These are phyloP conservation scores for Pangasianodon gigas DNA, from an alignment of 2,113 vertebrate genomes.

Conservation along the genomic window DNA sequence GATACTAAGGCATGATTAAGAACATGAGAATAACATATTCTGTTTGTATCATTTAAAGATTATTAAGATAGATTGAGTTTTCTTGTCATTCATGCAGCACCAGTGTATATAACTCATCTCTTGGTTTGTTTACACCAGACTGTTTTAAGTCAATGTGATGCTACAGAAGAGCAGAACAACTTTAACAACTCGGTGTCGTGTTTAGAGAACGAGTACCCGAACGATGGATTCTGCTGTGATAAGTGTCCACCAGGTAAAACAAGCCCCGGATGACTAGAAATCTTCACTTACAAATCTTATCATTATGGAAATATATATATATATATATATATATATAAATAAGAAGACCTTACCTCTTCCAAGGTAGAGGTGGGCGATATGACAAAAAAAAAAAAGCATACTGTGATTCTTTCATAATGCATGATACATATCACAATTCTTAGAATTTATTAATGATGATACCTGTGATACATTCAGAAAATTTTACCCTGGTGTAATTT, in stretches of 20 bases:
- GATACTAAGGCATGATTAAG: background rate
- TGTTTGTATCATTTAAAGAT: background rate
- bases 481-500: background rate
- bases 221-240: conserved; percentile 63
- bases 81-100: no score
- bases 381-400: background rate
- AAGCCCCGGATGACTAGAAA: background rate
- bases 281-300: background rate
- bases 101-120: background rate
- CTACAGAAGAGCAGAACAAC: background rate
- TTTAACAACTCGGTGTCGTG: background rate
- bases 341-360: no score
- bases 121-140: conserved; percentile 8
- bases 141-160: background rate
- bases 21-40: no score
- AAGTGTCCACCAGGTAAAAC: conserved; percentile 69
- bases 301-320: background rate
- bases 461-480: background rate
- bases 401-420: no score
- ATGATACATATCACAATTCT: background rate
- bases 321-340: background rate
- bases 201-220: conserved; percentile 13
- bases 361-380: background rate
- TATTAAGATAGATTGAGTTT: no score
- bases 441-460: background rate